These are phyloP conservation scores for Dione vanillae DNA, from an alignment of 2,888 invertebrate genomes.

Conservation along the genomic window DNA sequence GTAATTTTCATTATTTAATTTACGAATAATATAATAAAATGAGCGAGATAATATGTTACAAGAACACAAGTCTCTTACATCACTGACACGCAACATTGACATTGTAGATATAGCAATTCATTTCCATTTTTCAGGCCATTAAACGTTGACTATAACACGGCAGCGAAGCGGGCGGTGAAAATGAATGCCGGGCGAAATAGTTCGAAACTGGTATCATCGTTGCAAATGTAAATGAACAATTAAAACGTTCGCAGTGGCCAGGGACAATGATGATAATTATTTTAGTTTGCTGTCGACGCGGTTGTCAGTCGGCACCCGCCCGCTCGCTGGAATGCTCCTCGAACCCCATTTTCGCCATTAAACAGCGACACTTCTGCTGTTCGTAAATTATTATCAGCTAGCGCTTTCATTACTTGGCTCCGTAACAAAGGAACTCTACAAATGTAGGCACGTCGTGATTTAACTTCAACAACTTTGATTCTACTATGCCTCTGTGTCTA, in stretches of 20 bases:
- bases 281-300: conserved; percentile 82
- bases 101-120: conserved; percentile 76
- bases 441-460: conserved; percentile 75
- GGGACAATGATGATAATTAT: conserved; percentile 84
- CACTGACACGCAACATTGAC: conserved; percentile 64
- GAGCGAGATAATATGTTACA: background rate
- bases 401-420: conserved; percentile 81
- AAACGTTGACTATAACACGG: conserved; percentile 78
- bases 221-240: conserved; percentile 85
- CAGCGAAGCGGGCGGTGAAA: conserved; percentile 73
- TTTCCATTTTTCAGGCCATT: conserved; percentile 83
- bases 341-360: conserved; percentile 73
- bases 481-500: conserved; percentile 70
- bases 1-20: background rate
- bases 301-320: conserved; percentile 70
- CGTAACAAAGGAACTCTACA: conserved; percentile 79
- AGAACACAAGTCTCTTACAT: conserved; percentile 46
- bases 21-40: background rate
- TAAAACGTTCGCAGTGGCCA: conserved; percentile 81
- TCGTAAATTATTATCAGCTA: conserved; percentile 83
- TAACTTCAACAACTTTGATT: conserved; percentile 74
- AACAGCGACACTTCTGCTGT: conserved; percentile 83
- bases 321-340: conserved; percentile 78
- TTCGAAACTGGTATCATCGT: conserved; percentile 82
- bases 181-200: conserved; percentile 80